A percentile compares a stretch with the other conserved stretches of the same genome.
These are phyloP conservation scores for Laothoe populi DNA, from an alignment of 2,888 invertebrate genomes.

Conservation along the genomic window DNA sequence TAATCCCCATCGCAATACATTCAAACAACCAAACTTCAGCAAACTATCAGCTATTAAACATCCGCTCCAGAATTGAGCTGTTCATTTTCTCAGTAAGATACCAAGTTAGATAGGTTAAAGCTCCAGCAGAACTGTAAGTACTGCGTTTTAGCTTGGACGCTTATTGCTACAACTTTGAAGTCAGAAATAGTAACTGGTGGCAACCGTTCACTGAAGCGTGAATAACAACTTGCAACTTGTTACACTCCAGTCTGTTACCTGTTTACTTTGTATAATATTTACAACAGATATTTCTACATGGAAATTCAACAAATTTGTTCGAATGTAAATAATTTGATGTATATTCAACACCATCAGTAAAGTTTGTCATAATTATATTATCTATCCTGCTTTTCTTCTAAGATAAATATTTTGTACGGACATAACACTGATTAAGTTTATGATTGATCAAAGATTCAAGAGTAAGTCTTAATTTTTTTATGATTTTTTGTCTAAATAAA, in stretches of 20 bases:
- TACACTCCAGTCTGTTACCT: neutral
- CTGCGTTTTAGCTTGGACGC: neutral
- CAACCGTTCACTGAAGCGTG: neutral
- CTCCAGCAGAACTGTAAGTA: neutral
- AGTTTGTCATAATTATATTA: too few relatives aligned
- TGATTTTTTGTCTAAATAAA: too few relatives aligned
- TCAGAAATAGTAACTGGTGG: neutral
- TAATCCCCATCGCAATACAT: neutral
- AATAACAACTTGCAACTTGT: conserved; percentile 3
- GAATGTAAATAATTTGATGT: too few relatives aligned
- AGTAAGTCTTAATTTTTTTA: too few relatives aligned
- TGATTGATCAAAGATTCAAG: too few relatives aligned
- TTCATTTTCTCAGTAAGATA: conserved; percentile 4
- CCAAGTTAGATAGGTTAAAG: neutral
- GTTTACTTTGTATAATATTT: neutral
- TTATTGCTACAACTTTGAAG: neutral
- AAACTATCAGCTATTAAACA: conserved; percentile 1
- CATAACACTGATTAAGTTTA: too few relatives aligned
- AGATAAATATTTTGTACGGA: too few relatives aligned
- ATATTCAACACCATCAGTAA: too few relatives aligned
- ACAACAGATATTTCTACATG: neutral
- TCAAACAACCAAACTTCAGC: neutral
- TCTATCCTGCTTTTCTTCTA: too few relatives aligned
- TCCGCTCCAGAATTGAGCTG: neutral
- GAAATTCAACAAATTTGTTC: neutral